Base-by-base conservation (phyloP, 2,888 invertebrate species). In the Eurytoma adleriae region DNA sequence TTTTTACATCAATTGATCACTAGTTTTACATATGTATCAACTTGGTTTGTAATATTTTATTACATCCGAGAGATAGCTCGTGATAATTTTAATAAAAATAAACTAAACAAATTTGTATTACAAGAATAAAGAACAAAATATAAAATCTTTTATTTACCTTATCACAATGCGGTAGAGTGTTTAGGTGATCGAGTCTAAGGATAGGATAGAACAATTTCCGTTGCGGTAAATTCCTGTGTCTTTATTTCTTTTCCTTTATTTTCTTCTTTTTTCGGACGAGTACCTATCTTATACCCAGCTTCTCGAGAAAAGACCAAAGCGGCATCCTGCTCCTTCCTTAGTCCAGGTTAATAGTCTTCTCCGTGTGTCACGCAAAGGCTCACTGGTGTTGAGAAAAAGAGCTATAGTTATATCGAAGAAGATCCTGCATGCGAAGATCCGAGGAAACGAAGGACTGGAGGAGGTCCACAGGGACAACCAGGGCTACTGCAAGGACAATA, bases 401-500 rank as follows among this genome's bases (percentile, higher is more conserved):
- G 27, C 16, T n/a, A 13, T 18, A n/a, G 12, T 12, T 12, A 24
- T 40, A 40, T 40, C 40, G 40, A 40, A 7, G 40, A 40, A 40
- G 40, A 40, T 7, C 5, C 40, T 40, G 40, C 40, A 40, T 40
- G 18, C 7, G 14, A 50, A 57, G 52, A 59, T 40, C 48, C 24
- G 48, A 14, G n/a, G 16, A 64, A 18, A 24, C 13, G 27, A 16
- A 48, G 40, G 30, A 54, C 27, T 7, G 30, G 18, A 56, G 30
- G 30, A 64, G 64, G 20, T 27, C 5, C 7, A 24, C 16, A 16
- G 5, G 24, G 52, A 54, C 20, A n/a, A 27, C 27, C 40, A 66
- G 56, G 64, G 52, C 27, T 81, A 81, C 73, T 66, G 73, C 64
- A 76, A 82, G 86, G 86, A 86, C 86, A 87, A 86, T 87, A 85